A percentile compares a stretch with the other conserved stretches of the same genome.
Evolutionary conservation across 2,888 invertebrate species (phyloP).

Genomic region (Cyrtodaria siliqua): DNA sequence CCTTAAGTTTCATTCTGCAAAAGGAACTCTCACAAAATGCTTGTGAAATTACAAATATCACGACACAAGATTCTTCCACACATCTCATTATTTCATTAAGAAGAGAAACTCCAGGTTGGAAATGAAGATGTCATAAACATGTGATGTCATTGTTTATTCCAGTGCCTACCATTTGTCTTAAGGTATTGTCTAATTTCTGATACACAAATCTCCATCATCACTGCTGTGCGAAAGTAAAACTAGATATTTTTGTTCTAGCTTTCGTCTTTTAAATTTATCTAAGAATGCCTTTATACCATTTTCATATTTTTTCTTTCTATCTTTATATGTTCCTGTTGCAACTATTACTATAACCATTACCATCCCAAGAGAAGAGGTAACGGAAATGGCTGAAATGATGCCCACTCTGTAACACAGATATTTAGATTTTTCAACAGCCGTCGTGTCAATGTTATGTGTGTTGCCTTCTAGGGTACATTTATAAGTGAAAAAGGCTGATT

Average conservation of each 20-base stretch:
- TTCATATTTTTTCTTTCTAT: too few species aligned
- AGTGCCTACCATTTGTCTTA: not conserved
- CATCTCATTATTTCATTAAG: not conserved
- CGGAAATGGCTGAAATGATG: too few species aligned
- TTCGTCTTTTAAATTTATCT: not conserved
- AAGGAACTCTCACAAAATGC: not conserved
- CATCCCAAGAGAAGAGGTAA: too few species aligned
- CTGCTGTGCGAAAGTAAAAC: not conserved
- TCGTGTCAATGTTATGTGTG: too few species aligned
- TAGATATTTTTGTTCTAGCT: not conserved
- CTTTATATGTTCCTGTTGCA: too few species aligned
- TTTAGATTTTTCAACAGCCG: too few species aligned
- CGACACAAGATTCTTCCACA: constrained; percentile 3
- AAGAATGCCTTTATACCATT: too few species aligned
- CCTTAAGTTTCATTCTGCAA: constrained; percentile 6
- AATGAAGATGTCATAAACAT: not conserved
- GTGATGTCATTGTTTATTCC: not conserved
- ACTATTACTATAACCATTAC: too few species aligned
- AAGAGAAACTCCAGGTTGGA: not conserved
- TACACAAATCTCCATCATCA: not conserved
- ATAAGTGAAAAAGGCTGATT: too few species aligned
- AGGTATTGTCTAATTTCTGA: too few species aligned
- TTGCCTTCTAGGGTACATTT: too few species aligned
- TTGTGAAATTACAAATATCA: constrained; percentile 1
- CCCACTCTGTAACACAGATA: too few species aligned